Evolutionary conservation across 2,797 vertebrate species (phyloP), one percentile per base, ranked within the genome.

Genomic region (Argya squamiceps): DNA sequence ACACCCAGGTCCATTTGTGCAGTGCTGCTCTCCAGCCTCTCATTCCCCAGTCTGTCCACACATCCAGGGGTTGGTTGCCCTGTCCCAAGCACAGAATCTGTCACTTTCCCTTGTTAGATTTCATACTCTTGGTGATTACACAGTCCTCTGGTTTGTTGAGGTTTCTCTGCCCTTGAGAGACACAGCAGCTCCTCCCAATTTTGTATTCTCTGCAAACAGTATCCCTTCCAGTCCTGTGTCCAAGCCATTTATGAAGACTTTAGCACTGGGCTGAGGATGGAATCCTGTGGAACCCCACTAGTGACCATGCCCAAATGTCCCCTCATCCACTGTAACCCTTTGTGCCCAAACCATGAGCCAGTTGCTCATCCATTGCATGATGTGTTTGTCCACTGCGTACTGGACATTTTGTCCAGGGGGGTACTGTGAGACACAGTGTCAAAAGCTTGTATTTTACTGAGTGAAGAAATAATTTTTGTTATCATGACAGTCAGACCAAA

Each of bases 11-110:
- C n/a, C 12, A 5, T 70, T 58, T 44, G 3, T 8, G 3, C 7
- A 23, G 29, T 0, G 0, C 27, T 58, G 16, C 29, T 52, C 26
- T 83, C 17, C 50, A 64, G 49, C 14, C 2, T 26, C n/a, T 39
- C 1, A 0, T 52, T 64, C 50, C 29, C 9, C 17, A 4, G 3
- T 39, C 20, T 52, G 17, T 46, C 9, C 0, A 0, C 27, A 9
- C 21, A 8, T 19, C 15, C 44, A 46, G n/a, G 21, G n/a, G n/a
- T n/a, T n/a, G n/a, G 20, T 11, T 39, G 15, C 15, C 17, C n/a
- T 19, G 22, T 64, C 30, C 58, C 58, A 64, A 18, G 37, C 13
- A 16, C 53, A 74, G 10, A 67, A 67, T 39, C 24, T 17, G 21
- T 15, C 43, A 11, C 20, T 39, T 56, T 10, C 20, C 6, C 17